Evolutionary conservation across 2,888 invertebrate species (phyloP).

Genomic region (Harpalus rubripes): DNA sequence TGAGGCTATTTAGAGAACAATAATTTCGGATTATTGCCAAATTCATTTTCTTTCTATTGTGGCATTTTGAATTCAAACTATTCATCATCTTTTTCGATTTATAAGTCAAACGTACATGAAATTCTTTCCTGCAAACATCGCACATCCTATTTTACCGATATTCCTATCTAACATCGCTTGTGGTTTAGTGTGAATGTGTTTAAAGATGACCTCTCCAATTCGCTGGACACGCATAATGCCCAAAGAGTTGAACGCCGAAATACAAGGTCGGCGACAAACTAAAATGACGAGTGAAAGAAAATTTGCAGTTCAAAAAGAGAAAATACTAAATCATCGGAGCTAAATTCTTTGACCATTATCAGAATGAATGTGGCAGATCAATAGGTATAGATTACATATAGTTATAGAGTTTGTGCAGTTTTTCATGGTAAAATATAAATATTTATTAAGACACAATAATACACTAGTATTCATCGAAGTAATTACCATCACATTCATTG

Average conservation of each 20-base stretch:
- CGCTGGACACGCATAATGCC: conserved; percentile 25
- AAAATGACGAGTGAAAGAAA: background rate
- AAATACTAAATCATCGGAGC: too few species aligned
- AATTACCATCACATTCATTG: too few species aligned
- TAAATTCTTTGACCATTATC: too few species aligned
- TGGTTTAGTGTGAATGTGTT: background rate
- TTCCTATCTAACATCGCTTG: background rate
- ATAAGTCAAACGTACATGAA: background rate
- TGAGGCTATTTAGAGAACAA: too few species aligned
- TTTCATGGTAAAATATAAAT: too few species aligned
- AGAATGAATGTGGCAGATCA: too few species aligned
- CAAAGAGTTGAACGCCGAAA: conserved; percentile 14
- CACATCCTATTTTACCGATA: background rate
- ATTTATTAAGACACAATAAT: too few species aligned
- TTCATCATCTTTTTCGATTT: background rate
- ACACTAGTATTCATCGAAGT: too few species aligned
- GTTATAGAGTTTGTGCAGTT: too few species aligned
- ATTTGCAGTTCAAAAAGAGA: background rate
- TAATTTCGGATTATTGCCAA: background rate
- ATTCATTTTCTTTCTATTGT: background rate
- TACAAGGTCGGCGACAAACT: conserved; percentile 6
- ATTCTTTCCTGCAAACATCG: background rate
- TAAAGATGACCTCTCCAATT: conserved; percentile 12
- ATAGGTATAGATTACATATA: too few species aligned
- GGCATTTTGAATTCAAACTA: background rate